Base-by-base conservation (phyloP, 2,797 vertebrate genomes). In the Discoglossus pictus region DNA sequence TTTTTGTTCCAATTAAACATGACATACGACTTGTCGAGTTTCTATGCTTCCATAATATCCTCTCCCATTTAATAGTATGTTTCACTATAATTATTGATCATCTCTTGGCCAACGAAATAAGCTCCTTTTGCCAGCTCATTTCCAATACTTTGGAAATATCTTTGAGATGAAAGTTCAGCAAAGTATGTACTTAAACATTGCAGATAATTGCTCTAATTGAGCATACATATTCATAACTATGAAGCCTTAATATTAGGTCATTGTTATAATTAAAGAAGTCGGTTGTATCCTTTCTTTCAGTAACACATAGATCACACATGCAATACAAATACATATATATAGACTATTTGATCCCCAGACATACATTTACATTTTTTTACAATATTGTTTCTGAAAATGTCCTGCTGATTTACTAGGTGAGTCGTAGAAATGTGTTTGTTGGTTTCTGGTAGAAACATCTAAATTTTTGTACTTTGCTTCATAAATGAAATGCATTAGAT, bases 81-180 rank as follows among this genome's bases (percentile, higher is more conserved):
- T n/a, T n/a, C n/a, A n/a, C 44, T 21, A 35, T 51, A 67, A 67
- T 67, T 67, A 67, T 67, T 59, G 64, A 67, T 67, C 54, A 59
- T 53, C 21, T 27, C 23, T 65, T 51, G 40, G 18, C 51, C 13
- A 13, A 21, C 3, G n/a, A 25, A 25, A 48, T 12, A 48, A 13
- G 12, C 3, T 27, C 27, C 36, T 55, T 9, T 16, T 42, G 52
- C 42, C 43, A 48, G 52, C 48, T 62, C 47, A 55, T 46, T 70
- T 46, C 34, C 35, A 47, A 56, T 56, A 54, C 56, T 52, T 27
- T 7, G 51, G 34, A 51, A 69, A 55, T 55, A 55, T 55, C 31
- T 42, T 39, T 27, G 23, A 18, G 56, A 62, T 61, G 42, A 54
- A 62, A 55, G 40, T 50, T 48, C 35, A 31, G 39, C 56, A 54